Base-by-base conservation (phyloP, 2,113 vertebrate species). In the Pelobates fuscus region DNA sequence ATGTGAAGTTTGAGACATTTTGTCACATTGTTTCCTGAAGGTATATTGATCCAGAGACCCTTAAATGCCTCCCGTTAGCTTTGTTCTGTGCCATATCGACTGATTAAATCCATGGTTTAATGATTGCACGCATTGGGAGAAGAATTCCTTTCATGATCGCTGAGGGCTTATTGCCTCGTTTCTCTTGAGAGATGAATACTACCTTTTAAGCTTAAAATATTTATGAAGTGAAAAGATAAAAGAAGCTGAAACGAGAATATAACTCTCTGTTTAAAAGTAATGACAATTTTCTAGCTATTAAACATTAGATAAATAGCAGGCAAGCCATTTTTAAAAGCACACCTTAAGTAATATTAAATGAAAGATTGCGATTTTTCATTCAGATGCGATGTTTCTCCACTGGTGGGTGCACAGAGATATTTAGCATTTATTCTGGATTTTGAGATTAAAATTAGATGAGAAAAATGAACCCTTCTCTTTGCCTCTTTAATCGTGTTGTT, bases 121-220 rank as follows among this genome's bases (percentile, higher is more conserved):
- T 67, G 72, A 67, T 60, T 60, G 64, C 54, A 24, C 43, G 27
- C 64, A 15, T 30, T 32, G 63, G 72, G 25, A 67, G 37, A 49
- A 44, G n/a, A 59, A 60, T 67, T 25, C 52, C n/a, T 67, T 60
- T 60, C 54, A 67, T 59, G 72, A 24, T 24, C 37, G 43, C 30
- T 32, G 24, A 15, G 54, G 37, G 72, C 20, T 76, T 76, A 49
- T 41, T 49, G 72, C 63, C 72, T 76, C 37, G 30, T 76, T 60
- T 63, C 72, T 67, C 72, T 60, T 67, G 62, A 67, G 63, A 75
- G 63, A 75, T 67, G 72, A 67, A 75, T 75, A 30, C 62, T 67
- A 67, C 49, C 54, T 76, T 75, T 76, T 60, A 67, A 67, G 64
- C 41, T 76, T 76, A 46, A 67, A 76, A 76, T 76, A 76, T 76